phyloP scores from a whole-genome alignment of 2,113 vertebrate species.

The Chaenogobius annularis region DNA sequence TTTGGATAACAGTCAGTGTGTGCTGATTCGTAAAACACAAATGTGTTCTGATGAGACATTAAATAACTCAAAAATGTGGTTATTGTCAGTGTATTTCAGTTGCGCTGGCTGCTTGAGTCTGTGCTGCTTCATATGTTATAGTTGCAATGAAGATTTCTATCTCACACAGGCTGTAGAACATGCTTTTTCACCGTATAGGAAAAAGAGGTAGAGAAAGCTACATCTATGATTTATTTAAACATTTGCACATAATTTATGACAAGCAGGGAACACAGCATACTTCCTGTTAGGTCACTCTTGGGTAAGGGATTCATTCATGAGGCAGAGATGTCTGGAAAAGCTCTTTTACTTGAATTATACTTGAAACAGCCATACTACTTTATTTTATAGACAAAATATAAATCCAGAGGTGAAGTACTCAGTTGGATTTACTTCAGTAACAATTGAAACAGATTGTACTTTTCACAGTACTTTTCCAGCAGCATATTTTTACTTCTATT shows the following conservation, averaged over 20 bases:
- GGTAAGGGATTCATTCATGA: background rate
- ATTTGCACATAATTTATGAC: slow-evolving; percentile 10
- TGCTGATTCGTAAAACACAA: background rate
- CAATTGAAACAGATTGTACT: no score
- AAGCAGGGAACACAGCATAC: slow-evolving; percentile 6
- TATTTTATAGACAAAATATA: background rate
- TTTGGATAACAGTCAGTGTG: background rate
- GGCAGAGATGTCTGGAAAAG: background rate
- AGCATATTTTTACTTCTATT: no score
- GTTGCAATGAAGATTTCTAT: background rate
- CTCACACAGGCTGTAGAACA: background rate
- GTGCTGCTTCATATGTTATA: background rate
- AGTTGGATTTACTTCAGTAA: no score
- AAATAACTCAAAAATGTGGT: background rate
- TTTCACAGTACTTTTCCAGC: no score
- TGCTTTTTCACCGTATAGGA: background rate
- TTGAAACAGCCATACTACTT: background rate
- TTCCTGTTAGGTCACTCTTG: slow-evolving; percentile 1
- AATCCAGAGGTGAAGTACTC: no score
- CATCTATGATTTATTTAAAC: slow-evolving; percentile 3
- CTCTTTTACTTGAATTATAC: background rate
- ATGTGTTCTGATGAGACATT: background rate
- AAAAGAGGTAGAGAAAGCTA: background rate
- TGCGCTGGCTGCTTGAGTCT: no score
- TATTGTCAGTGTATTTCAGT: background rate